Conservation (phyloP, 2,888 invertebrate genomes). For the Uloborus plumipes region DNA sequence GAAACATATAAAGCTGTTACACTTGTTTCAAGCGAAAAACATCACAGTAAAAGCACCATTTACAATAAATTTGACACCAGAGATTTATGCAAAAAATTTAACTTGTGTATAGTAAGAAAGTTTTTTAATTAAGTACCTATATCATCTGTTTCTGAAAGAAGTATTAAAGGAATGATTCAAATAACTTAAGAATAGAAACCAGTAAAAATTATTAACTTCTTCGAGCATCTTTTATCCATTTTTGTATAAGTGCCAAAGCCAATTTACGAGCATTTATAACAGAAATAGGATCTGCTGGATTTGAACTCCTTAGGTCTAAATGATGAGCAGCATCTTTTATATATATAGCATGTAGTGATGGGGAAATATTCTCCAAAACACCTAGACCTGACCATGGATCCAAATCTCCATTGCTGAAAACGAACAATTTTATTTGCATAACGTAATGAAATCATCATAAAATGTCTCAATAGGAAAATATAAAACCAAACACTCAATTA, state of each 20-base stretch:
- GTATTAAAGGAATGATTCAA: too few relatives aligned
- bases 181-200: neutral
- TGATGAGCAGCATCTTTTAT: conserved; percentile 90
- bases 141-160: too few relatives aligned
- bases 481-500: too few relatives aligned
- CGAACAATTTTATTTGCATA: neutral
- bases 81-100: too few relatives aligned
- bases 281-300: conserved; percentile 78
- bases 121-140: too few relatives aligned
- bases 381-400: conserved; percentile 93
- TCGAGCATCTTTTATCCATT: conserved; percentile 74
- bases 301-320: conserved; percentile 81
- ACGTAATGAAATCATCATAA: too few relatives aligned
- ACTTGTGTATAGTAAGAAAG: too few relatives aligned
- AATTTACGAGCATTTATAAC: conserved; percentile 77
- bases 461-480: too few relatives aligned
- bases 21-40: too few relatives aligned
- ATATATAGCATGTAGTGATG: conserved; percentile 79
- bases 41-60: too few relatives aligned
- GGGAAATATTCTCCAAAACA: conserved; percentile 79
- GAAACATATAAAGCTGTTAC: too few relatives aligned
- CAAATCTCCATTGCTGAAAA: conserved; percentile 82
- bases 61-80: too few relatives aligned
- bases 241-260: conserved; percentile 77
- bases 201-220: neutral